These are phyloP conservation scores for Apomyelois bistriatella DNA, from an alignment of 2,888 invertebrate genomes.

Conservation along the genomic window DNA sequence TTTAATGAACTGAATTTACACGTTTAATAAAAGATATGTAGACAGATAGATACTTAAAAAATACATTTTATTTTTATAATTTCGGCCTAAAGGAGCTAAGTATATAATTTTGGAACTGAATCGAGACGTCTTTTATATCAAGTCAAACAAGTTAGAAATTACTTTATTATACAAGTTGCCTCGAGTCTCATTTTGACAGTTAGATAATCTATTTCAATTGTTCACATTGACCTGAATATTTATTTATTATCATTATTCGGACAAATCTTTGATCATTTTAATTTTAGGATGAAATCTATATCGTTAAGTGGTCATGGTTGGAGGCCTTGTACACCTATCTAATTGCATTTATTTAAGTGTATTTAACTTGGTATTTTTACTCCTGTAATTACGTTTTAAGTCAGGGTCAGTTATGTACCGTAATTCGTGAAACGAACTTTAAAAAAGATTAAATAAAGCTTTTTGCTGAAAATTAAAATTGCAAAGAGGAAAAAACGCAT, in stretches of 20 bases:
- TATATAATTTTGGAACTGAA: background rate
- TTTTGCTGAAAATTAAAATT: background rate
- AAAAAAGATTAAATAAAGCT: background rate
- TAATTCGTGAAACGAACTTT: background rate
- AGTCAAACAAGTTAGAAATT: background rate
- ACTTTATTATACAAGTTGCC: background rate
- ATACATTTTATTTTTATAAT: too few species aligned
- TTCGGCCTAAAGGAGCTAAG: background rate
- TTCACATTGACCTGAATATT: constrained; percentile 5
- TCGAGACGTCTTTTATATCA: background rate
- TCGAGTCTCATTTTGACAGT: background rate
- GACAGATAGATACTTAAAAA: too few species aligned
- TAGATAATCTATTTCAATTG: constrained; percentile 4
- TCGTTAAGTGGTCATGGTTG: background rate
- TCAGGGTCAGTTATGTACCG: background rate
- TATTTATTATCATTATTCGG: too few species aligned
- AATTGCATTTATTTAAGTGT: too few species aligned
- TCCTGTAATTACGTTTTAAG: too few species aligned
- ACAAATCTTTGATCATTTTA: background rate
- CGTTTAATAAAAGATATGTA: too few species aligned
- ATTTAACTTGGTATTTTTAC: too few species aligned
- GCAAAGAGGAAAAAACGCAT: constrained; percentile 8
- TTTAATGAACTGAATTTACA: too few species aligned
- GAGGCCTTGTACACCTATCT: too few species aligned
- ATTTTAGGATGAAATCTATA: background rate